Conservation (phyloP, 2,113 vertebrate species). For the Microcebus tavaratra region DNA sequence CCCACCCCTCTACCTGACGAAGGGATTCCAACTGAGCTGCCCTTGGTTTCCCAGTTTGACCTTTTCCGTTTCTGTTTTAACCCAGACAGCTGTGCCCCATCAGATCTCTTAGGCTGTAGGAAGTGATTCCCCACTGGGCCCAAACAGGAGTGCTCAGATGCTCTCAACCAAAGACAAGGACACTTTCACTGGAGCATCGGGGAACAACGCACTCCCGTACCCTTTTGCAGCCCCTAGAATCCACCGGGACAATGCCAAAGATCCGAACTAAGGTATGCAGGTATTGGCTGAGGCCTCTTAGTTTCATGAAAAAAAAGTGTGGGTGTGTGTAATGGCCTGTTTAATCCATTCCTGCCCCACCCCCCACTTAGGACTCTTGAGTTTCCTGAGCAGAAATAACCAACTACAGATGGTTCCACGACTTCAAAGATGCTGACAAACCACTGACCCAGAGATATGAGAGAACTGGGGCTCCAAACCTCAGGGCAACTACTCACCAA, state of each 20-base stretch:
- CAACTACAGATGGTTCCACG: conserved; percentile 41
- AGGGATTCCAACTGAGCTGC: no score
- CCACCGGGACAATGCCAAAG: not conserved
- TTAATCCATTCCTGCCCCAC: not conserved
- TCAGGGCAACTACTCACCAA: not conserved
- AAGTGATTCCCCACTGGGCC: not conserved
- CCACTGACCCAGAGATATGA: conserved; percentile 3
- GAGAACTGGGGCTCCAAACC: not conserved
- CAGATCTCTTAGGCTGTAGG: not conserved
- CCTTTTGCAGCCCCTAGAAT: not conserved
- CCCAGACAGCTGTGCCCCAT: not conserved
- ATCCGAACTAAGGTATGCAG: not conserved
- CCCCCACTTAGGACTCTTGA: not conserved
- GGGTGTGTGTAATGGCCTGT: not conserved
- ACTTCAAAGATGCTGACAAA: conserved; percentile 56
- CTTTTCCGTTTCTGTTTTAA: not conserved
- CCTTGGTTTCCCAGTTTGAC: not conserved
- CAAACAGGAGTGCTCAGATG: not conserved
- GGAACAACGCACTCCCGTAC: not conserved
- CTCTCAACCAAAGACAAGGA: not conserved
- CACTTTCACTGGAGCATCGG: not conserved
- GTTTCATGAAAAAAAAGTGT: not conserved
- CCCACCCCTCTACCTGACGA: not conserved
- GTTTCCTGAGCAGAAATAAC: conserved; percentile 68
- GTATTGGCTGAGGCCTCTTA: not conserved